Percentiles rank a stretch among this genome's conserved stretches.
Conservation (phyloP, 2,113 vertebrate genomes). For the Poecilia latipinna region DNA sequence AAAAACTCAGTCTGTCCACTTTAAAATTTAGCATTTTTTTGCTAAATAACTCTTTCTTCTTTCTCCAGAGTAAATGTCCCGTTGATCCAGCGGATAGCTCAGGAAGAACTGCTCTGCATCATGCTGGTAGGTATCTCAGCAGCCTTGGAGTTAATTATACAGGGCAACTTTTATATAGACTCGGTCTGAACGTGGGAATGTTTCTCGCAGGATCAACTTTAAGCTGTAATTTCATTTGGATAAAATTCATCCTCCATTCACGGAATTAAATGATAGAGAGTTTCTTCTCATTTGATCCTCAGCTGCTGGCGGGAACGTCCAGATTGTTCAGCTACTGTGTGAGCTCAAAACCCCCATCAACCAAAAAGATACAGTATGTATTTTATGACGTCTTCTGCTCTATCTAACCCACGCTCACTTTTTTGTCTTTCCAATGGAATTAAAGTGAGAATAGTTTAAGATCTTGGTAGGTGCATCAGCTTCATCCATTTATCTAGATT, state of each 20-base stretch:
- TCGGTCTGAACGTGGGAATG: slow-evolving; percentile 34
- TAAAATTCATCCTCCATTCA: slow-evolving; percentile 15
- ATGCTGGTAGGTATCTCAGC: slow-evolving; percentile 84
- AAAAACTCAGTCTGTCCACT: neutral
- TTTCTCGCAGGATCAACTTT: slow-evolving; percentile 28
- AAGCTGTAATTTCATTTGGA: slow-evolving; percentile 31
- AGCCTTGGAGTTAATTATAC: slow-evolving; percentile 11
- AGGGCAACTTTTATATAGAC: neutral
- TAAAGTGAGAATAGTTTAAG: slow-evolving; percentile 7
- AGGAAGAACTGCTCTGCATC: slow-evolving; percentile 92
- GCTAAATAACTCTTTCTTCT: neutral
- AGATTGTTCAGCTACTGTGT: slow-evolving; percentile 86
- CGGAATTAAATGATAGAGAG: slow-evolving; percentile 18
- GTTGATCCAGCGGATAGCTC: slow-evolving; percentile 82
- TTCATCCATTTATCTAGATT: neutral
- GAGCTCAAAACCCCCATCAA: slow-evolving; percentile 89
- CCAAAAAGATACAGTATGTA: slow-evolving; percentile 89
- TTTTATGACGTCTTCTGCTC: slow-evolving; percentile 17
- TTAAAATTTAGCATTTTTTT: neutral
- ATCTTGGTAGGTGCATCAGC: neutral
- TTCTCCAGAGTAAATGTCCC: slow-evolving; percentile 86
- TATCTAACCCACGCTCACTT: neutral
- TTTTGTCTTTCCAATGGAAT: slow-evolving; percentile 34
- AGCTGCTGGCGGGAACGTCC: slow-evolving; percentile 87
- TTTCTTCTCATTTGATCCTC: slow-evolving; percentile 32